Evolutionary conservation across 2,797 vertebrate species (phyloP).

Genomic region (Thaleichthys pacificus): DNA sequence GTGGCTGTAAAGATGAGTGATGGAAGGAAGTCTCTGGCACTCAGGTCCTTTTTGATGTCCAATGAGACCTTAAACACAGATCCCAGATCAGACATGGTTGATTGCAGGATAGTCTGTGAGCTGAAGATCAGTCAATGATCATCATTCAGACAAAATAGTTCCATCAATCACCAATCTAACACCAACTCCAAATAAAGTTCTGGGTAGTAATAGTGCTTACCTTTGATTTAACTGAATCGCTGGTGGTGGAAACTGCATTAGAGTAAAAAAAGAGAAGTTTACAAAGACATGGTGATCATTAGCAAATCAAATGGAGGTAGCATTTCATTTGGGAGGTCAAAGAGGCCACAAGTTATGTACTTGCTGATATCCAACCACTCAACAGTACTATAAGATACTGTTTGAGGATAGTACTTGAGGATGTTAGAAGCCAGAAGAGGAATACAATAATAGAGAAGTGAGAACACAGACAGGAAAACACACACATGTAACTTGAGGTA

Average conservation of each 20-base stretch:
- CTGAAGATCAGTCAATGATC: not conserved
- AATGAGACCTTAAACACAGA: slow-evolving; percentile 75
- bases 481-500: slow-evolving; percentile 43
- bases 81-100: not conserved
- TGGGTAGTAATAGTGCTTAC: slow-evolving; percentile 63
- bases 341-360: slow-evolving; percentile 25
- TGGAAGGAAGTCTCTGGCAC: slow-evolving; percentile 83
- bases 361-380: not conserved
- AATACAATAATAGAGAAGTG: not conserved
- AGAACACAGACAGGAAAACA: slow-evolving; percentile 19
- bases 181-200: not conserved
- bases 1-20: slow-evolving; percentile 87
- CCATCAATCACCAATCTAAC: not conserved
- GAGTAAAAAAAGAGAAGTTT: slow-evolving; percentile 10
- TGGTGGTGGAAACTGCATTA: slow-evolving; percentile 83
- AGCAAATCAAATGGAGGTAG: not conserved
- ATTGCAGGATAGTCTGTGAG: not conserved
- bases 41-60: slow-evolving; percentile 80
- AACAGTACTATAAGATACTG: not conserved
- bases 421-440: not conserved
- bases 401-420: not conserved
- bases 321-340: not conserved
- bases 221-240: slow-evolving; percentile 89
- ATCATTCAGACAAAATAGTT: not conserved
- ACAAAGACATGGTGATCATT: slow-evolving; percentile 8